Conservation (phyloP, 2,797 vertebrate genomes). For the Euphonia xanthogaster region DNA sequence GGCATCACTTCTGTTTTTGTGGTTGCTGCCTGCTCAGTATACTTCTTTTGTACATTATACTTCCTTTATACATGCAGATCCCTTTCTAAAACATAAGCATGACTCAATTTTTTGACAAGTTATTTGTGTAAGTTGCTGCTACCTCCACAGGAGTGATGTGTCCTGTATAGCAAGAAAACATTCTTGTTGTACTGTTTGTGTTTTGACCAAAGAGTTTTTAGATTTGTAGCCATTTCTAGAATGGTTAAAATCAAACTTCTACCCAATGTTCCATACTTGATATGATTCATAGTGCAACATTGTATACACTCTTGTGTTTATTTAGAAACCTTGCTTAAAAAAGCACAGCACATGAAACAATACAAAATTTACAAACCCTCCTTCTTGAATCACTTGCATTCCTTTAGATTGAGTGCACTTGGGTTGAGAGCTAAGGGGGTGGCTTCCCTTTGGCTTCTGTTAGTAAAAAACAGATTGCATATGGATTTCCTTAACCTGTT, state of each 20-base stretch:
- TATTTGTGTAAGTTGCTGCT: neutral
- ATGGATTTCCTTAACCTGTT: neutral
- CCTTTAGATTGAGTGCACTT: neutral
- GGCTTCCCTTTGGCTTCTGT: neutral
- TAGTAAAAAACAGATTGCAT: neutral
- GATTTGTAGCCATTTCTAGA: neutral
- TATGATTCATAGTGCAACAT: neutral
- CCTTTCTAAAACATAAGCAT: neutral
- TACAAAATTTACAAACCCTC: neutral
- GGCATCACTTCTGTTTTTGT: neutral
- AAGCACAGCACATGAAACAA: neutral
- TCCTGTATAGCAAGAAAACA: neutral
- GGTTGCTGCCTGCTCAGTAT: neutral
- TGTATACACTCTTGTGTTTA: neutral
- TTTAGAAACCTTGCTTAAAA: neutral
- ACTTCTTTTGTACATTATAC: neutral
- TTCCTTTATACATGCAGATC: neutral
- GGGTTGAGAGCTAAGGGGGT: neutral
- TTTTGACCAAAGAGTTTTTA: neutral
- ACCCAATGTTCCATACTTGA: neutral
- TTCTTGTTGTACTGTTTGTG: neutral
- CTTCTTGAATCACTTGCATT: neutral
- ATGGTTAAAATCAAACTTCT: neutral
- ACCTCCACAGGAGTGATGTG: neutral
- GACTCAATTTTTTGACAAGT: neutral